Base-by-base conservation (phyloP, 2,888 invertebrate genomes). In the Protophormia terraenovae region DNA sequence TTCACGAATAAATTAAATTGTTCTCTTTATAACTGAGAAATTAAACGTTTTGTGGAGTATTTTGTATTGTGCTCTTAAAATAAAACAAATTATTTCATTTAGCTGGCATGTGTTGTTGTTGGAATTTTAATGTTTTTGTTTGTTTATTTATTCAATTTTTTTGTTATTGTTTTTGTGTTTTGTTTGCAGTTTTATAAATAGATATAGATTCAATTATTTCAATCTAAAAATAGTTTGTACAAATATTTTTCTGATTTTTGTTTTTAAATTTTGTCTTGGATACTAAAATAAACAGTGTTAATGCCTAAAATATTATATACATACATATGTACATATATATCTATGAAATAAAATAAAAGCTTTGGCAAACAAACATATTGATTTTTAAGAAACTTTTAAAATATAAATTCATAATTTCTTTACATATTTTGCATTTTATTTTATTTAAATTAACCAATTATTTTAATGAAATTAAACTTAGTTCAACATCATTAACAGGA, bases 121-220 rank as follows among this genome's bases (percentile, higher is more conserved):
- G 66, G 32, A 67, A 69, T 67, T 60, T 45, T 16, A 77, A 67
- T 24, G 50, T 14, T 71, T 55, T 38, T 14, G 2, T 55, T 53
- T 24, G n/a, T 41, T 41, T 72, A 5, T 27, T 38, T 29, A 10
- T 53, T 53, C 5, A 47, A 19, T 72, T 58, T 8, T 35, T 16
- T 12, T 45, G 14, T 45, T 35, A n/a, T 38, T 19, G 27, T 50
- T 64, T 38, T 24, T 75, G 14, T 27, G 27, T 47, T 69, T n/a
- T 55, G n/a, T 29, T 45, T 55, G 45, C 29, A 27, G 3, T 27
- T 77, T 77, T 69, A 77, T 69, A 77, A 69, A 69, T 77, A 77
- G 77, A 77, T 58, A 47, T 69, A 35, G 19, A 69, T 67, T 69
- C 41, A 22, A 69, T 69, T 77, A 47, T 77, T 67, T 58, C n/a